Base-by-base conservation (phyloP, 1,140 invertebrate genomes). In the Formica exsecta region DNA sequence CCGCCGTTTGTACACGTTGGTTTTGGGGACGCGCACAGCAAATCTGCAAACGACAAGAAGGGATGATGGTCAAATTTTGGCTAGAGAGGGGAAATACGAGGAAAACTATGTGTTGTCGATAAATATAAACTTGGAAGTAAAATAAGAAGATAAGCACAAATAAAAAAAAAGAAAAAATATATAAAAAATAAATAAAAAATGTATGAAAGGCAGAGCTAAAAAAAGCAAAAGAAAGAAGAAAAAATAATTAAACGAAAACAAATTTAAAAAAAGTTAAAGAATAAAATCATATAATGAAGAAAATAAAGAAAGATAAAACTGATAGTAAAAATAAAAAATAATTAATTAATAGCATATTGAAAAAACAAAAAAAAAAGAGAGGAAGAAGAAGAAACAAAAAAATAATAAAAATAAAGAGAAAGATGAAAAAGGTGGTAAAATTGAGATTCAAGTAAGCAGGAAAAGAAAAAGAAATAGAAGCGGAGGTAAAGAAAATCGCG, bases 1-100 rank as follows among this genome's bases (percentile, higher is more conserved):
- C 64, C 61, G 44, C 75, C 48, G 48, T 41, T 61, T 32, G 38
- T 59, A 79, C 54, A 80, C 77, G 70, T 61, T 74, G 79, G 68
- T 83, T 83, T 83, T 29, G 41, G 38, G 44, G 54, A 83, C 54
- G 68, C 41, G 44, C 54, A 36, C 19, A 44, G 41, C 68, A 36
- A 73, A n/a, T 6, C 36, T 11, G 16, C 51, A 57, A 73, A 54
- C 25, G 36, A 51, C 70, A 71, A 36, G 19, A 16, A 38, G 38
- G 64, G n/a, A 25, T 71, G 57, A 71, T 66, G 16, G 66, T 36
- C 41, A 74, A 83, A 83, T 61, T 73, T 83, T 44, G 38, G 25
- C 29, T 13, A n/a, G 5, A 32, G 29, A 36, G 0, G 25, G 25
- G 25, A 19, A 61, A 16, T 9, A 59, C 41, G 7, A 32, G 5